phyloP scores from a whole-genome alignment of 2,113 vertebrate species.

The Alces alces region DNA sequence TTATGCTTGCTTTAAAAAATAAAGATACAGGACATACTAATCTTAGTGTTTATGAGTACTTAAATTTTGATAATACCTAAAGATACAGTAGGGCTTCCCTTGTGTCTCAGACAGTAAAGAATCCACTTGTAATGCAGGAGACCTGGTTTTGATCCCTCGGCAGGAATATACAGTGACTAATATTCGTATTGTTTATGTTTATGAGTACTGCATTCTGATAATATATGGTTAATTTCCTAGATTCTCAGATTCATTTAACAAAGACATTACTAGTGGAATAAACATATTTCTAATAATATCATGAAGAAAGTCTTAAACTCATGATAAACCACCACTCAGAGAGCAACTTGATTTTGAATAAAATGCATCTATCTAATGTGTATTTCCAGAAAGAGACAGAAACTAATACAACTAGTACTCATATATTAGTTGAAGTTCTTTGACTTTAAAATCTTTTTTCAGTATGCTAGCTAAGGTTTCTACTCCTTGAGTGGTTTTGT shows the following conservation, averaged over 20 bases:
- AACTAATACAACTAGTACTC: not conserved
- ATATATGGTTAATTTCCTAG: not conserved
- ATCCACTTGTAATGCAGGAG: not conserved
- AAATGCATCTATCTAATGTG: not conserved
- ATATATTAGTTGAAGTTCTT: not conserved
- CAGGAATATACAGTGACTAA: not conserved
- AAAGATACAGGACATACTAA: not conserved
- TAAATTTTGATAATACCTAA: not conserved
- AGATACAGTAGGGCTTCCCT: not conserved
- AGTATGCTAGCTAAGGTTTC: not conserved
- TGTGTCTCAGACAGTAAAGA: not conserved
- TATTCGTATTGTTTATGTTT: not conserved
- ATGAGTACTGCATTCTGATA: not conserved
- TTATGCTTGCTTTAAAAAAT: not conserved
- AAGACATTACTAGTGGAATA: not conserved
- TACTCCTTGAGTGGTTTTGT: not conserved
- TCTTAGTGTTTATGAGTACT: not conserved
- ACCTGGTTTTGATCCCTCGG: not conserved
- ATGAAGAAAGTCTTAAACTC: not conserved
- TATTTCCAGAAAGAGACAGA: not conserved
- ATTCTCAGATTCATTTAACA: not conserved
- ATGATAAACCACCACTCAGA: not conserved
- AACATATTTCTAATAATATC: not conserved
- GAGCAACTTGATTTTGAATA: not conserved
- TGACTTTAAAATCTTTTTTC: not conserved